Percentiles rank a stretch among this genome's conserved stretches.
phyloP scores from a whole-genome alignment of 2,797 vertebrate genomes.

The Passerculus sandwichensis region DNA sequence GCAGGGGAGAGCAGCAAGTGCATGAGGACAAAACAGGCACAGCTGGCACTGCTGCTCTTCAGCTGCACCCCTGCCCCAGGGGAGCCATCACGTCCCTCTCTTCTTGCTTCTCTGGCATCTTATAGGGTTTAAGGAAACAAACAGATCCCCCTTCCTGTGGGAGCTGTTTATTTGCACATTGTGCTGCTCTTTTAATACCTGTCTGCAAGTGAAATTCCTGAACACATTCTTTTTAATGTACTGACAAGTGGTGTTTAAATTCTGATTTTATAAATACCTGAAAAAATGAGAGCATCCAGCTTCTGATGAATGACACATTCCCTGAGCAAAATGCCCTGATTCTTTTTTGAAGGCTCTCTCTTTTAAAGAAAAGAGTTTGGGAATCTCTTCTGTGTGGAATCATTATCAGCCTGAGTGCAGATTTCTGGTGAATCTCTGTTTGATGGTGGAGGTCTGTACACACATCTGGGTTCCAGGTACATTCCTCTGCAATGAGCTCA shows the following conservation, averaged over 20 bases:
- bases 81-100: background rate
- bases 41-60: background rate
- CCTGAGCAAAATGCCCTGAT: accelerated
- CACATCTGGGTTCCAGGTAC: accelerated
- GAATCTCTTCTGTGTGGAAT: background rate
- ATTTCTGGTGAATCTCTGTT: background rate
- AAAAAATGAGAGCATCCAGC: background rate
- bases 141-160: accelerated
- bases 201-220: background rate
- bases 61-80: background rate
- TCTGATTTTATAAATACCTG: background rate
- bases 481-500: accelerated
- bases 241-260: background rate
- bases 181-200: background rate
- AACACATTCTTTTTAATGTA: background rate
- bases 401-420: accelerated
- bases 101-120: background rate
- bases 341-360: background rate
- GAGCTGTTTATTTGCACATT: background rate
- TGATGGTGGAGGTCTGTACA: background rate
- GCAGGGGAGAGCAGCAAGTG: background rate
- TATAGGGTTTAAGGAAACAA: background rate
- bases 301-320: accelerated
- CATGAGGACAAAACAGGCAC: background rate
- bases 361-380: background rate